Percentiles rank a stretch among this genome's conserved stretches.
phyloP scores from a whole-genome alignment of 2,888 invertebrate genomes.

The Ashinkailepas kermadecensis region DNA sequence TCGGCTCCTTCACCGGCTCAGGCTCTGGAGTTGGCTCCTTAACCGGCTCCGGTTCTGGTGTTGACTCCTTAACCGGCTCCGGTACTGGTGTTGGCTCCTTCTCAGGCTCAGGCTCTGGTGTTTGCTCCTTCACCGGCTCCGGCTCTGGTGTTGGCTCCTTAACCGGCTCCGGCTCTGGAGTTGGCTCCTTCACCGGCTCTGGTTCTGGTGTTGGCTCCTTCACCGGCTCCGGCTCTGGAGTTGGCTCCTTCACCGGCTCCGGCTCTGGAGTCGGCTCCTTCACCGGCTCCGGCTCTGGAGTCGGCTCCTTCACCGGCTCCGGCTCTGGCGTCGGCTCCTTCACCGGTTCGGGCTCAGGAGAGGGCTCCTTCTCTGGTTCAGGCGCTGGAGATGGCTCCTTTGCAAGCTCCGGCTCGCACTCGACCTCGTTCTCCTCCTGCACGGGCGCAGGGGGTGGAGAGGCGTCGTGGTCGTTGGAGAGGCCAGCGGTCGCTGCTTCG shows the following conservation, averaged over 20 bases:
- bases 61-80: too few relatives aligned
- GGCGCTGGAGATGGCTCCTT: background rate
- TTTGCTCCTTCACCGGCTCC: background rate
- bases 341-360: background rate
- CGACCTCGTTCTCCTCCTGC: constrained; percentile 2
- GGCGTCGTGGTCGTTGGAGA: background rate
- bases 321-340: background rate
- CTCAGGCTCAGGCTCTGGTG: background rate
- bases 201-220: constrained; percentile 3
- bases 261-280: background rate
- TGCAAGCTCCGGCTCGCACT: background rate
- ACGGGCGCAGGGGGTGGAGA: constrained; percentile 1
- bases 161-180: background rate
- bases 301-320: background rate
- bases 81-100: background rate
- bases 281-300: background rate
- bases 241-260: background rate
- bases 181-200: background rate
- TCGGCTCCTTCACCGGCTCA: too few relatives aligned
- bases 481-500: background rate
- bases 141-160: constrained; percentile 4
- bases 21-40: too few relatives aligned
- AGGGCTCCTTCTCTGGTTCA: background rate
- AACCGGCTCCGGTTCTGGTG: too few relatives aligned
- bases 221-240: background rate